Evolutionary conservation across 2,888 invertebrate genomes (phyloP).

Genomic region (Cephonodes hylas): DNA sequence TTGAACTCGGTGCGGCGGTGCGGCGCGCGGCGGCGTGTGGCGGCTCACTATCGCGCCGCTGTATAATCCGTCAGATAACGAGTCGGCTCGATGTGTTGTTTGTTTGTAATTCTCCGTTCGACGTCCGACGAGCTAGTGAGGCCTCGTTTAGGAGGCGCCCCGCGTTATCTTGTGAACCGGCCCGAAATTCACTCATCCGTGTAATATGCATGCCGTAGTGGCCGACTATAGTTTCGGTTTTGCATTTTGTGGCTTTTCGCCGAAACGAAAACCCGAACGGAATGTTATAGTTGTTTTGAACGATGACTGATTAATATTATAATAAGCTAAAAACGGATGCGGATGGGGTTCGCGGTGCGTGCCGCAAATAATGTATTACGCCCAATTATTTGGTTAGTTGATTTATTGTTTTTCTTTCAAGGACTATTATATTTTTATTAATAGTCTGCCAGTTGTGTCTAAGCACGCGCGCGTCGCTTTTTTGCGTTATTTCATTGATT

Average conservation of each 20-base stretch:
- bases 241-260: background rate
- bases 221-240: background rate
- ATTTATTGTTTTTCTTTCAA: background rate
- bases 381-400: background rate
- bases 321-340: background rate
- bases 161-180: conserved; percentile 64
- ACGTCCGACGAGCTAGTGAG: conserved; percentile 45
- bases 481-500: background rate
- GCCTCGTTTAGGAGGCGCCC: conserved; percentile 71
- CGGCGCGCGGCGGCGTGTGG: conserved; percentile 18
- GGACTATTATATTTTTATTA: background rate
- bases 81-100: conserved; percentile 53
- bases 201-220: conserved; percentile 39
- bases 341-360: background rate
- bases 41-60: conserved; percentile 41
- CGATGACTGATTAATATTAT: background rate
- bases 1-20: conserved; percentile 41
- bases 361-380: background rate
- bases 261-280: background rate
- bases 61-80: conserved; percentile 55
- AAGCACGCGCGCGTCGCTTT: background rate
- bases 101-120: conserved; percentile 60
- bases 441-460: background rate
- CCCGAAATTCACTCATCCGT: conserved; percentile 63
- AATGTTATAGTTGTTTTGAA: background rate